Base-by-base conservation (phyloP, 2,888 invertebrate species). In the Dinocampus coccinellae region DNA sequence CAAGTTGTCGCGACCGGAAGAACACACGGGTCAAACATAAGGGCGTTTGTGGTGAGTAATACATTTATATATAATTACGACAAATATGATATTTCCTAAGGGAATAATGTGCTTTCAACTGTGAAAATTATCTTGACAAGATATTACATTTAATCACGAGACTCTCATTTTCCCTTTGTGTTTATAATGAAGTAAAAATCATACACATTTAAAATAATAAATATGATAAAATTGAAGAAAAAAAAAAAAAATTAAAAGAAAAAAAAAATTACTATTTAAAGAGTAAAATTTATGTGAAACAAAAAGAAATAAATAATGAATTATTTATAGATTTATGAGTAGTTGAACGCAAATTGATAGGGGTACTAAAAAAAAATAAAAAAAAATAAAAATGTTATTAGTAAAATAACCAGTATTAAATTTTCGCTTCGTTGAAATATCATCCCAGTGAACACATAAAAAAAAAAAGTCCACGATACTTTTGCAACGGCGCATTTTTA, bases 21-120 rank as follows among this genome's bases (percentile, higher is more conserved):
- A 92, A 92, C 87, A 92, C 94, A 73, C 90, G 92, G 70, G 90
- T 93, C 78, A 91, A 92, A 76, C 93, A 95, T 84, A 90, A 92
- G 76, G 96, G 95, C 57, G 91, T 93, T 86, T 96, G 96, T 87
- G 94, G 96, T 96, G 88, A 92, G 93, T 89, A 70, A 42, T 62
- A 29, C n/a, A n/a, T n/a, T n/a, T 33, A 7, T 13, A 61, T 42
- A 52, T 62, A 57, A 16, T 57, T 29, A 29, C n/a, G 9, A 20
- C 9, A 26, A 13, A 24, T 11, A 7, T 52, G 6, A n/a, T 26
- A 9, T 29, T 47, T 52, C 16, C 6, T 33, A 4, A n/a, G 0
- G 2, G 11, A 13, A 22, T 24, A 13, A 36, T 22, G 13, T 16
- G 20, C 6, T 61, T 36, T 63, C 26, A 10, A 26, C n/a, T 58